Evolutionary conservation across 2,797 vertebrate genomes (phyloP), one percentile per base, ranked within the genome.

Genomic region (Pogonophryne albipinna): DNA sequence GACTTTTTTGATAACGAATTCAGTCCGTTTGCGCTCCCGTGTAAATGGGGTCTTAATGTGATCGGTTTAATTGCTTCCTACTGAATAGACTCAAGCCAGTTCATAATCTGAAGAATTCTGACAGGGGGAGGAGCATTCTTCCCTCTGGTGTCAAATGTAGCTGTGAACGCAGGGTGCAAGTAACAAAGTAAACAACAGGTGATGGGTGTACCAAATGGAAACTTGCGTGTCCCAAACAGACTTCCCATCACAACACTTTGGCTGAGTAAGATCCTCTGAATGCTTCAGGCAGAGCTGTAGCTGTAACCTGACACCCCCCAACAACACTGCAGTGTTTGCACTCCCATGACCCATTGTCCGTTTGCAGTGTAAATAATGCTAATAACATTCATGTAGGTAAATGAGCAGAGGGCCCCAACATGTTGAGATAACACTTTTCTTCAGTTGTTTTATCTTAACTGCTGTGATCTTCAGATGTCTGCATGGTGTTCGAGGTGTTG

Each of bases 401-500:
- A 68, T 42, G 34, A 58, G 51, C 20, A 14, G 41, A 71, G 9
- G 20, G 42, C 42, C 42, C 46, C 9, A 6, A 23, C 9, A 17
- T 38, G 11, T 50, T 69, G 2, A 44, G 2, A 23, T 8, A 49
- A 53, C 13, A 1, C 1, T 44, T 71, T 74, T 52, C 34, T 49
- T 7, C 3, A n/a, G 44, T 13, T 58, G n/a, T 31, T 16, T 55
- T 79, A 66, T 87, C 96, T 97, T 97, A 90, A 98, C 92, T 63
- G 10, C 42, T 60, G 20, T 71, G 20, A 84, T 69, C 78, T 61
- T 80, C 80, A 99, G 97, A 99, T 90, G 97, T 99, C 74, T 99
- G 98, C 90, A 99, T 99, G 98, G 98, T 99, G 75, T 99, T 99
- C 92, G 98, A 99, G 91, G 98, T 99, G 74, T 90, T 99, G 87